Percentiles rank a stretch among this genome's conserved stretches.
These are phyloP conservation scores for Allygus modestus DNA, from an alignment of 2,888 invertebrate genomes.

Conservation along the genomic window DNA sequence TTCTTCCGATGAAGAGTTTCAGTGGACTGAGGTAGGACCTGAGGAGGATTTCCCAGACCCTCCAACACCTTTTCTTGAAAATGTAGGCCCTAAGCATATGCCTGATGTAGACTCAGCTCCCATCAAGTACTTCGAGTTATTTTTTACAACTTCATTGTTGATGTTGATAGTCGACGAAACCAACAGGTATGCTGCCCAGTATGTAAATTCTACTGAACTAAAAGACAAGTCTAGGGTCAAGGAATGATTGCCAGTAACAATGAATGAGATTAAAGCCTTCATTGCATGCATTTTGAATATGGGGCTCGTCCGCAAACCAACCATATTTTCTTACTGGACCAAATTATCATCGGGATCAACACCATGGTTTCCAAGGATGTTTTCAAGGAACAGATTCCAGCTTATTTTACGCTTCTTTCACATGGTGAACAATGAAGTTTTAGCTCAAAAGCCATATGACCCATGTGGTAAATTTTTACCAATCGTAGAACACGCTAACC, in stretches of 20 bases:
- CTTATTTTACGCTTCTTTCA: constrained; percentile 4
- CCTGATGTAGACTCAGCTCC: background rate
- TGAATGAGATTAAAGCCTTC: constrained; percentile 9
- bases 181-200: constrained; percentile 14
- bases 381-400: constrained; percentile 18
- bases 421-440: background rate
- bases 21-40: background rate
- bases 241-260: constrained; percentile 20
- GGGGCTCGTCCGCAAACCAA: constrained; percentile 7
- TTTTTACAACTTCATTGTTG: background rate
- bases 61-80: constrained; percentile 6
- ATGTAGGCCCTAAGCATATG: background rate
- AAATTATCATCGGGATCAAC: background rate
- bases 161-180: background rate
- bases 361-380: constrained; percentile 8
- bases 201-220: background rate
- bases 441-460: background rate
- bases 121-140: background rate
- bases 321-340: constrained; percentile 27
- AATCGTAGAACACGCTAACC: background rate
- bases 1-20: constrained; percentile 13
- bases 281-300: constrained; percentile 42
- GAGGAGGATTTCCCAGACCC: constrained; percentile 7
- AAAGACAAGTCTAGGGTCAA: constrained; percentile 10
- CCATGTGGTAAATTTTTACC: constrained; percentile 9